Evolutionary conservation across 2,888 invertebrate species (phyloP).

Genomic region (Dasysyrphus albostriatus): DNA sequence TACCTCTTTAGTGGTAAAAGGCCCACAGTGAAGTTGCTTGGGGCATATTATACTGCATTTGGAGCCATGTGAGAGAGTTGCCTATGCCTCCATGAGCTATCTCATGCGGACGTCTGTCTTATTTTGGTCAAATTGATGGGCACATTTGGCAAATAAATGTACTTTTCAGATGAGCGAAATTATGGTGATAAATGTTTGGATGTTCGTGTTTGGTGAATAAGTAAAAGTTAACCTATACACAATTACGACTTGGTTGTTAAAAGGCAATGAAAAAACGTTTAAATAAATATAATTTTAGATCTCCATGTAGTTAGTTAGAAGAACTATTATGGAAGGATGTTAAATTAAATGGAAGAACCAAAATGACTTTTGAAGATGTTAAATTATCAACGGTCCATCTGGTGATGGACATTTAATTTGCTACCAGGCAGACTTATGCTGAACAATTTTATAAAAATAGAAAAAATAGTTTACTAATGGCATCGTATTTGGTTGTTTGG

Average conservation of each 20-base stretch:
- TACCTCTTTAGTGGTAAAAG: slow-evolving; percentile 36
- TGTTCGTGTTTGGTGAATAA: slow-evolving; percentile 12
- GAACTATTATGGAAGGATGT: slow-evolving; percentile 23
- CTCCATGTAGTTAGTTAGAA: background rate
- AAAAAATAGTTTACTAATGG: background rate
- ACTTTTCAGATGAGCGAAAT: slow-evolving; percentile 44
- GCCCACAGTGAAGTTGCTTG: slow-evolving; percentile 20
- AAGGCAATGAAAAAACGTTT: slow-evolving; percentile 23
- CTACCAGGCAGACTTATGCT: background rate
- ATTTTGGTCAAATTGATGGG: slow-evolving; percentile 70
- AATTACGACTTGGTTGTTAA: slow-evolving; percentile 10
- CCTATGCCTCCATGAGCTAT: slow-evolving; percentile 12
- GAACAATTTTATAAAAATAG: background rate
- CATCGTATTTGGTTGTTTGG: background rate
- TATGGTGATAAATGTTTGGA: slow-evolving; percentile 47
- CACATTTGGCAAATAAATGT: slow-evolving; percentile 60
- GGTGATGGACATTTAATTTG: background rate
- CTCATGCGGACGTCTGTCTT: slow-evolving; percentile 39
- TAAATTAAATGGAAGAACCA: slow-evolving; percentile 3
- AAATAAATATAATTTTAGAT: slow-evolving; percentile 19
- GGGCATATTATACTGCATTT: slow-evolving; percentile 30
- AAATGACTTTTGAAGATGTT: background rate
- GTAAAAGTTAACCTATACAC: slow-evolving; percentile 38
- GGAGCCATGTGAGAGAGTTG: slow-evolving; percentile 4
- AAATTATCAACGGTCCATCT: background rate